These are phyloP conservation scores for Nymphicus hollandicus DNA, from an alignment of 2,113 vertebrate species.

Conservation along the genomic window DNA sequence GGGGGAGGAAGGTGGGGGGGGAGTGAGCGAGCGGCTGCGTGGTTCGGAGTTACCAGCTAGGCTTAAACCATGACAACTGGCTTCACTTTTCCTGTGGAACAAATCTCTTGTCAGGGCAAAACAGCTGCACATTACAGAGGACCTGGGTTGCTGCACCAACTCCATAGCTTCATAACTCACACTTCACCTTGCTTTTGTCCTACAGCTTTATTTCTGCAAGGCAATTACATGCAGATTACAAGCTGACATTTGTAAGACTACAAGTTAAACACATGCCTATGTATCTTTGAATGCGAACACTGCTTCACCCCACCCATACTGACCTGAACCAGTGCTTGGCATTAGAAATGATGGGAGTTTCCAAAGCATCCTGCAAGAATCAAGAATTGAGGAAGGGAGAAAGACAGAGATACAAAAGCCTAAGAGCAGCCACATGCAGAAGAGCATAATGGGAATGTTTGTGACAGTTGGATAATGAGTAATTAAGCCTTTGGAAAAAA, in stretches of 20 bases:
- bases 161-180: not conserved
- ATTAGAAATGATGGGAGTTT: not conserved
- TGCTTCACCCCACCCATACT: not conserved
- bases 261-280: not conserved
- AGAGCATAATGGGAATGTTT: not conserved
- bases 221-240: not conserved
- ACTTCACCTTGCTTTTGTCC: not conserved
- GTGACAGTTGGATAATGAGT: not conserved
- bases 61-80: no score
- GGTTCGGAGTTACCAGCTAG: no score
- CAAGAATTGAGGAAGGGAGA: not conserved
- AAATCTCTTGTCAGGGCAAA: not conserved
- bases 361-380: not conserved
- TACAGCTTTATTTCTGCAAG: not conserved
- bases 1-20: no score
- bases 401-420: not conserved
- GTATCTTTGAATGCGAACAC: fast-evolving
- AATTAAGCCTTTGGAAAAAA: not conserved
- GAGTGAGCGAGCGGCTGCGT: no score
- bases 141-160: not conserved
- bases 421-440: not conserved
- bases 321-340: not conserved
- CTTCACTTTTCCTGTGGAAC: not conserved
- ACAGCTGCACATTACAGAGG: not conserved
- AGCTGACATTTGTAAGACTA: not conserved